These are phyloP conservation scores for Plebejus argus DNA, from an alignment of 2,888 invertebrate species.

Conservation along the genomic window DNA sequence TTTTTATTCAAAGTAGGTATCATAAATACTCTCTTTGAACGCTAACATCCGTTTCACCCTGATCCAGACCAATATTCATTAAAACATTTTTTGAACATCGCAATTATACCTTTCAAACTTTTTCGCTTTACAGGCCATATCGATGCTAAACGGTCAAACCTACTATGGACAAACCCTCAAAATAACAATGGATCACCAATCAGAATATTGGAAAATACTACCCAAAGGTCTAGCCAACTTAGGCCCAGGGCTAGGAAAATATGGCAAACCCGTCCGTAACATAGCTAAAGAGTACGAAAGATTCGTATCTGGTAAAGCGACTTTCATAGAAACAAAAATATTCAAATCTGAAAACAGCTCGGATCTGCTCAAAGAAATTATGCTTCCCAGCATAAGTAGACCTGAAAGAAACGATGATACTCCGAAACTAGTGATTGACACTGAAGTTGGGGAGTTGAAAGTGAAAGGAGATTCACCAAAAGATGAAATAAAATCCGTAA, in stretches of 20 bases:
- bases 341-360: conserved; percentile 36
- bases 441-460: not conserved
- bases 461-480: not conserved
- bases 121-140: conserved; percentile 60
- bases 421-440: not conserved
- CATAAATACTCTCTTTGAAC: too few species aligned
- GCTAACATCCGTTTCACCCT: too few species aligned
- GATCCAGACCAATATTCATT: too few species aligned
- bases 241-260: conserved; percentile 59
- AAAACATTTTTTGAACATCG: too few species aligned
- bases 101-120: not conserved
- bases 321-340: conserved; percentile 39
- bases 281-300: conserved; percentile 56
- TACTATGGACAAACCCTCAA: conserved; percentile 55
- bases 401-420: not conserved
- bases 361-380: conserved; percentile 18
- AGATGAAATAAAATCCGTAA: not conserved
- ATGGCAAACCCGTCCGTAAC: conserved; percentile 57
- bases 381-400: not conserved
- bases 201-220: conserved; percentile 47
- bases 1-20: too few species aligned
- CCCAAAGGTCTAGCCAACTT: conserved; percentile 59
- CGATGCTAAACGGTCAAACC: conserved; percentile 62
- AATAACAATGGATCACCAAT: conserved; percentile 51
- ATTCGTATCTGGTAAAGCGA: conserved; percentile 47